Evolutionary conservation across 2,888 invertebrate genomes (phyloP).

Genomic region (Dorcus hopei): DNA sequence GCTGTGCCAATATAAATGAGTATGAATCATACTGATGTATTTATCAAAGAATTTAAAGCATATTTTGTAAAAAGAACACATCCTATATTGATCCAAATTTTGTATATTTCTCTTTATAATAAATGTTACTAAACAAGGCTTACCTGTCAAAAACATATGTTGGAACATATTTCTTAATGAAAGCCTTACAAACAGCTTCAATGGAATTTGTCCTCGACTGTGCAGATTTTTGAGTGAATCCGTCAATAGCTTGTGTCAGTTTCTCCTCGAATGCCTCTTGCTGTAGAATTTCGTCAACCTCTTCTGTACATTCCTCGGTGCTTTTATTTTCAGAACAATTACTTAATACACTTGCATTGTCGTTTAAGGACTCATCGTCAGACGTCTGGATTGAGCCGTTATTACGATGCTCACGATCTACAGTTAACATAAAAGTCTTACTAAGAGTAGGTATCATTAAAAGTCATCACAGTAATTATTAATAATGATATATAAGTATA

Average conservation of each 20-base stretch:
- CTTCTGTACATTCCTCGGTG: slow-evolving; percentile 45
- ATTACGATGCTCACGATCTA: slow-evolving; percentile 30
- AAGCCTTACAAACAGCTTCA: slow-evolving; percentile 67
- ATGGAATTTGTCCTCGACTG: slow-evolving; percentile 75
- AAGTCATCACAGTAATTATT: too few relatives aligned
- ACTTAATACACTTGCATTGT: slow-evolving; percentile 80
- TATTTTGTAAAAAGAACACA: too few relatives aligned
- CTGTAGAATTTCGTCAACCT: slow-evolving; percentile 58
- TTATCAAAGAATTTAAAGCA: too few relatives aligned
- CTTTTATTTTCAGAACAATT: slow-evolving; percentile 73
- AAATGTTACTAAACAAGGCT: not conserved
- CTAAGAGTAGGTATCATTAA: too few relatives aligned
- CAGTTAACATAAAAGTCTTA: not conserved
- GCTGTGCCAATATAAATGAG: too few relatives aligned
- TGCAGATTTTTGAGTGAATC: slow-evolving; percentile 82
- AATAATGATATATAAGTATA: too few relatives aligned
- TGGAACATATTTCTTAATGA: slow-evolving; percentile 75
- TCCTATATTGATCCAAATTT: too few relatives aligned
- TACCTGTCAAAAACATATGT: slow-evolving; percentile 73
- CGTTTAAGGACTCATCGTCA: slow-evolving; percentile 69
- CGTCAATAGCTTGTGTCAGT: slow-evolving; percentile 82
- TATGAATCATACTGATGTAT: too few relatives aligned
- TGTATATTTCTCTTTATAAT: too few relatives aligned
- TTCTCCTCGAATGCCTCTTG: slow-evolving; percentile 84
- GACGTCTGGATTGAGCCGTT: slow-evolving; percentile 44